phyloP scores from a whole-genome alignment of 2,113 vertebrate genomes.

The Cervus canadensis region DNA sequence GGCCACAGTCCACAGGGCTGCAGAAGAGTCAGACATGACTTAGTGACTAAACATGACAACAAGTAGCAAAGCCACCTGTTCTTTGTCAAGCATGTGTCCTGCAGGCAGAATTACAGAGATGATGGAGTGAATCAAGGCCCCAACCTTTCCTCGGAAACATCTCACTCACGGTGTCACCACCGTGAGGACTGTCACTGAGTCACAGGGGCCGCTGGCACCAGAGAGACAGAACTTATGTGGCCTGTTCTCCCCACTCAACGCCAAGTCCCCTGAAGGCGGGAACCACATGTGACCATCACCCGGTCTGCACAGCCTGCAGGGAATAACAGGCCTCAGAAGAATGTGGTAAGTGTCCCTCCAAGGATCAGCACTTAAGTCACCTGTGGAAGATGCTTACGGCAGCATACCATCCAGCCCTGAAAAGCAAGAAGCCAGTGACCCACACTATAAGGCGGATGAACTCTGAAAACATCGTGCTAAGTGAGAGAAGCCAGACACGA shows the following conservation, averaged over 20 bases:
- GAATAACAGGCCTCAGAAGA: background rate
- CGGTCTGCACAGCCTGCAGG: background rate
- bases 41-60: background rate
- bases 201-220: background rate
- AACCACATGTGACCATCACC: background rate
- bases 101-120: background rate
- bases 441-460: accelerated
- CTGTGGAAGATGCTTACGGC: background rate
- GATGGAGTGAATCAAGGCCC: background rate
- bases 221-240: accelerated
- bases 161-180: background rate
- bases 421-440: background rate
- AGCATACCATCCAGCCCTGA: background rate
- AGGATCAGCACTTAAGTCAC: background rate
- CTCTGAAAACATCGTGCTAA: background rate
- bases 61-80: background rate
- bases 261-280: background rate
- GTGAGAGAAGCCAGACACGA: background rate
- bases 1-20: background rate
- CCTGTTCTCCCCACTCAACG: background rate
- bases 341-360: accelerated
- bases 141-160: background rate
- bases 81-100: background rate
- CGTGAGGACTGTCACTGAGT: background rate
- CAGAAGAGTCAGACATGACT: background rate